Percentiles rank a stretch among this genome's conserved stretches.
These are phyloP conservation scores for Hirtodrosophila duncani DNA, from an alignment of 2,888 invertebrate species.

Conservation along the genomic window DNA sequence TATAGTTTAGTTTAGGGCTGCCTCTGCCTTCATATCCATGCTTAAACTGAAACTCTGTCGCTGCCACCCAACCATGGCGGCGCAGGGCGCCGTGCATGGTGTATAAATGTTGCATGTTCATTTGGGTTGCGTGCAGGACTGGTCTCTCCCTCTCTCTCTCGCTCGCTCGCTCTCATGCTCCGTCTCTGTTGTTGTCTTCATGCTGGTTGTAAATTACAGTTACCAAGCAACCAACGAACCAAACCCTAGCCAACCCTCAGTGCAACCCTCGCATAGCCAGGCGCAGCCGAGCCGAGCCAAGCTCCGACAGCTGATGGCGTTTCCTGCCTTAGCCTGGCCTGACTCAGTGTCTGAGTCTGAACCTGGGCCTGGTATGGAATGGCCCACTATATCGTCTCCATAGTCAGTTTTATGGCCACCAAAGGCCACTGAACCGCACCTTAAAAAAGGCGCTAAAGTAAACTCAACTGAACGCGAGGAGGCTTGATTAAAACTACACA, in stretches of 20 bases:
- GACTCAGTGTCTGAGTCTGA: neutral
- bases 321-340: constrained; percentile 40
- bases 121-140: constrained; percentile 58
- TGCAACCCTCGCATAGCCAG: constrained; percentile 52
- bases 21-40: too few relatives aligned
- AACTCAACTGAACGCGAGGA: constrained; percentile 57
- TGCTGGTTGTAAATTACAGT: constrained; percentile 55
- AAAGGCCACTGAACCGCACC: constrained; percentile 73
- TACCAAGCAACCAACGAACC: constrained; percentile 32
- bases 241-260: constrained; percentile 29
- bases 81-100: constrained; percentile 1
- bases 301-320: constrained; percentile 65
- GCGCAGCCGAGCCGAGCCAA: constrained; percentile 12
- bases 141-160: constrained; percentile 3
- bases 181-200: too few relatives aligned
- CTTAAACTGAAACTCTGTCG: neutral
- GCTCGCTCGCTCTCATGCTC: constrained; percentile 14
- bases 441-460: constrained; percentile 65
- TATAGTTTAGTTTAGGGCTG: too few relatives aligned
- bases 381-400: constrained; percentile 32
- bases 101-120: constrained; percentile 60
- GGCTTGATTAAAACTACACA: constrained; percentile 66
- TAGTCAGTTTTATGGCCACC: constrained; percentile 61
- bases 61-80: neutral
- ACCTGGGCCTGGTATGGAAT: neutral